These are phyloP conservation scores for Sternotherus odoratus DNA, from an alignment of 2,797 vertebrate species.

Conservation along the genomic window DNA sequence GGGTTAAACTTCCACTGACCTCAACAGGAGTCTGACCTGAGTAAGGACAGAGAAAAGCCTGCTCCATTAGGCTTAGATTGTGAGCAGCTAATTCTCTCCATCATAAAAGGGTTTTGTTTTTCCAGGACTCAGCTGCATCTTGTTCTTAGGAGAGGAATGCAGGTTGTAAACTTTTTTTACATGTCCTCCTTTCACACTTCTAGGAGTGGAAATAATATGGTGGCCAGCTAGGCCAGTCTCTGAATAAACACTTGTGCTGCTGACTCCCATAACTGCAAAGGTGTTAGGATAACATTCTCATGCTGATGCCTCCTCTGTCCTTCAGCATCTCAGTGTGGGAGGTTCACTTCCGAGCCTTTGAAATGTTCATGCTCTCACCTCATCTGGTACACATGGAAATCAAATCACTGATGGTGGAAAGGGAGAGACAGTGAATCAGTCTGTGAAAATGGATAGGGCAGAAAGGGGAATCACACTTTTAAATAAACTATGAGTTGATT, in stretches of 20 bases:
- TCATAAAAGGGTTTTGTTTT: constrained; percentile 50
- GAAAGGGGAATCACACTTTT: constrained; percentile 46
- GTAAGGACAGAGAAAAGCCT: not conserved
- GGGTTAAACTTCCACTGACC: not conserved
- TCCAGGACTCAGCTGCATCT: constrained; percentile 11
- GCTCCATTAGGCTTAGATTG: constrained; percentile 20
- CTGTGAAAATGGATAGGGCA: not conserved
- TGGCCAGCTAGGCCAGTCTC: constrained; percentile 33
- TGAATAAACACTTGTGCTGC: constrained; percentile 71
- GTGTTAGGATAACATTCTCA: constrained; percentile 77
- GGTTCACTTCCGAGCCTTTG: constrained; percentile 74
- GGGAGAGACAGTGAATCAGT: constrained; percentile 10
- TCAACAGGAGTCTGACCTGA: not conserved
- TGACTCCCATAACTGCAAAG: constrained; percentile 62
- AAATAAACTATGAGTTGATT: not conserved
- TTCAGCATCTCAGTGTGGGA: constrained; percentile 55
- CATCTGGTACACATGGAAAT: constrained; percentile 73
- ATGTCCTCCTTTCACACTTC: constrained; percentile 47
- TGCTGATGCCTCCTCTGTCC: constrained; percentile 64
- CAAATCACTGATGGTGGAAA: constrained; percentile 57
- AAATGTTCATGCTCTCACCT: constrained; percentile 73
- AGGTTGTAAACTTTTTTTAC: constrained; percentile 54
- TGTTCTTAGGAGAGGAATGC: constrained; percentile 28
- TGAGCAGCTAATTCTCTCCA: constrained; percentile 4
- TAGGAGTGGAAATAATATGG: constrained; percentile 60